These are phyloP conservation scores for Eupristina koningsbergeri DNA, from an alignment of 1,140 invertebrate genomes.

Conservation along the genomic window DNA sequence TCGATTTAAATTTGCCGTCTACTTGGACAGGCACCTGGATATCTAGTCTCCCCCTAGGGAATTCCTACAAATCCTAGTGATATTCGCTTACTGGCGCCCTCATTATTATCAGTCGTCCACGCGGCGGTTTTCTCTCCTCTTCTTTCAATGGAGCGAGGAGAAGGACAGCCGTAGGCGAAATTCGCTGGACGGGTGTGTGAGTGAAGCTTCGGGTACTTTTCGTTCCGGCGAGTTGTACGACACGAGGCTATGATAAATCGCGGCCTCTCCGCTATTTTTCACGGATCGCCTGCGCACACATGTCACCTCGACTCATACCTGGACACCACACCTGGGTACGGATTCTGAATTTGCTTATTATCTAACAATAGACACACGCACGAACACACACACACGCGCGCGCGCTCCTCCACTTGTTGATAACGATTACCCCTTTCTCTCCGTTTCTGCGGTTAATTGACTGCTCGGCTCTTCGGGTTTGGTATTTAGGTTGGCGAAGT, in stretches of 20 bases:
- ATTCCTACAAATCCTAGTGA: neutral
- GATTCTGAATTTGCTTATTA: neutral
- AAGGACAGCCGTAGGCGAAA: neutral
- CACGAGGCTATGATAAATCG: neutral
- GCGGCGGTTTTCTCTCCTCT: neutral
- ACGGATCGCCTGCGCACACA: too few relatives aligned
- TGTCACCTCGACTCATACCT: neutral
- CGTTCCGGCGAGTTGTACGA: neutral
- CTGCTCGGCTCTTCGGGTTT: neutral
- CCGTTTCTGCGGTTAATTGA: neutral
- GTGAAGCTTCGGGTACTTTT: neutral
- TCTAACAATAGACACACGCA: neutral
- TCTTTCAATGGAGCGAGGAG: neutral
- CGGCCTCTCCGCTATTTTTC: neutral
- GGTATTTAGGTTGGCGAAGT: neutral
- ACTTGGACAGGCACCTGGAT: neutral
- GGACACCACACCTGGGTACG: neutral
- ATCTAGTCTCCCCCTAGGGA: neutral
- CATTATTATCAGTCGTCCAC: neutral
- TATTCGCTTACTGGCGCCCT: slow-evolving; percentile 7
- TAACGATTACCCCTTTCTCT: neutral
- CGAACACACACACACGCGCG: too few relatives aligned
- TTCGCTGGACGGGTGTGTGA: neutral
- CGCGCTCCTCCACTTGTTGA: neutral
- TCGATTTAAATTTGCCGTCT: too few relatives aligned